A percentile compares a stretch with the other conserved stretches of the same genome.
Conservation (phyloP, 92 coral and sea anemone species). For the Virgularia gustaviana region DNA sequence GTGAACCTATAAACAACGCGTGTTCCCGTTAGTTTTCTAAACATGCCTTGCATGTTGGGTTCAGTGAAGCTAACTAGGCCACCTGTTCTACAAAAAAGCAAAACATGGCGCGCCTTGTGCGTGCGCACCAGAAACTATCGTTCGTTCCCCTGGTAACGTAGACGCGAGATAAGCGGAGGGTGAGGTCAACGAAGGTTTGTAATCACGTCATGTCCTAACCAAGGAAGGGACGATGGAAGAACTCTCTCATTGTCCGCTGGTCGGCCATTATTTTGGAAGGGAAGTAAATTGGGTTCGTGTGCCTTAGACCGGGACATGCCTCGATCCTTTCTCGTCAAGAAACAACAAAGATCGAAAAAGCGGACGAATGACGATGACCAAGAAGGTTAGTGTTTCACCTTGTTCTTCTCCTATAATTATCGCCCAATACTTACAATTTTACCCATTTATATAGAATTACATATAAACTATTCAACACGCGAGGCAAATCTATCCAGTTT, state of each 20-base stretch:
- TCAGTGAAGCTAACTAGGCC: conserved; percentile 19
- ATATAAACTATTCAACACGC: too few relatives aligned
- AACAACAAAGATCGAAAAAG: conserved; percentile 52
- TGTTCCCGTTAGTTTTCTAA: not conserved
- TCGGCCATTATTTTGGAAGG: conserved; percentile 40
- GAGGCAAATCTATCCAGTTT: too few relatives aligned
- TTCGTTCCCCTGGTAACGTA: not conserved
- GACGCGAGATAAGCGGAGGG: conserved; percentile 27
- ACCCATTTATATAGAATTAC: too few relatives aligned
- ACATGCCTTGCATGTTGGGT: not conserved
- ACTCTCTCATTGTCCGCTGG: conserved; percentile 46
- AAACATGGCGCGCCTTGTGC: conserved; percentile 9
- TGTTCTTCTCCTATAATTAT: not conserved
- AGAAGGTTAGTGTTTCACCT: conserved; percentile 7
- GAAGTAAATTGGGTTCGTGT: conserved; percentile 21
- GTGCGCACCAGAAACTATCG: conserved; percentile 27
- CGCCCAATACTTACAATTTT: not conserved
- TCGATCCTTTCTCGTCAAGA: conserved; percentile 94
- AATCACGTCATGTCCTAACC: conserved; percentile 44
- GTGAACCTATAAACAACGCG: not conserved
- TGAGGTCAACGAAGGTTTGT: conserved; percentile 29
- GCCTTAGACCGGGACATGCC: conserved; percentile 73
- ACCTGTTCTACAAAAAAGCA: conserved; percentile 7
- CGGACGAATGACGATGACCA: conserved; percentile 11
- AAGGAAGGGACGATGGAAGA: conserved; percentile 43